phyloP scores from a whole-genome alignment of 2,888 invertebrate genomes.

The Onchidella celtica region DNA sequence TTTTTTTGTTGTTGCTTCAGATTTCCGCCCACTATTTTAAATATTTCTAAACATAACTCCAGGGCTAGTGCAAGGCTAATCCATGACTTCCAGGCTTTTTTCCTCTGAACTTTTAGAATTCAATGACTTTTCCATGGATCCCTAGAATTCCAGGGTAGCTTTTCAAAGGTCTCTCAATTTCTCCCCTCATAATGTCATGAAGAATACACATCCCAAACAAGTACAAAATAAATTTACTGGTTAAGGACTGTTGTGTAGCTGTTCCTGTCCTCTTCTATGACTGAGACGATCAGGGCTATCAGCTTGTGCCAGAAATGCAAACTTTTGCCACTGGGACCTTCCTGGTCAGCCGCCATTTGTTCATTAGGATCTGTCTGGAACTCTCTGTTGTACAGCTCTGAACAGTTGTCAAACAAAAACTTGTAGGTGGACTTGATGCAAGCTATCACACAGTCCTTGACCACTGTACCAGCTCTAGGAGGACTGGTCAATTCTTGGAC shows the following conservation, averaged over 20 bases:
- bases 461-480: constrained; percentile 98
- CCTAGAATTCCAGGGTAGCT: too few species aligned
- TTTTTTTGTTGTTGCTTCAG: too few species aligned
- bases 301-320: constrained; percentile 99
- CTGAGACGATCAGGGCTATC: constrained; percentile 97
- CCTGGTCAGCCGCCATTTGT: constrained; percentile 66
- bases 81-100: too few species aligned
- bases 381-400: constrained; percentile 91
- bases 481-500: constrained; percentile 99
- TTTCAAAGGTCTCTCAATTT: too few species aligned
- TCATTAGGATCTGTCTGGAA: constrained; percentile 76
- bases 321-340: constrained; percentile 89
- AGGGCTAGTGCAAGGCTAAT: too few species aligned
- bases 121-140: too few species aligned
- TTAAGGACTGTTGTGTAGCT: constrained; percentile 98
- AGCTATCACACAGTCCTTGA: constrained; percentile 99
- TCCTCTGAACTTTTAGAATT: too few species aligned
- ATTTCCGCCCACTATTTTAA: too few species aligned
- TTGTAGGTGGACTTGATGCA: constrained; percentile 99
- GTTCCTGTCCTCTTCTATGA: constrained; percentile 99
- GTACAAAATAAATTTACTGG: constrained; percentile 85
- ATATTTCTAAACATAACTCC: too few species aligned
- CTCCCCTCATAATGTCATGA: too few species aligned
- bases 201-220: background rate
- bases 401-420: constrained; percentile 99